Base-by-base conservation (phyloP, 1,140 invertebrate genomes). In the Hestina assimilis region DNA sequence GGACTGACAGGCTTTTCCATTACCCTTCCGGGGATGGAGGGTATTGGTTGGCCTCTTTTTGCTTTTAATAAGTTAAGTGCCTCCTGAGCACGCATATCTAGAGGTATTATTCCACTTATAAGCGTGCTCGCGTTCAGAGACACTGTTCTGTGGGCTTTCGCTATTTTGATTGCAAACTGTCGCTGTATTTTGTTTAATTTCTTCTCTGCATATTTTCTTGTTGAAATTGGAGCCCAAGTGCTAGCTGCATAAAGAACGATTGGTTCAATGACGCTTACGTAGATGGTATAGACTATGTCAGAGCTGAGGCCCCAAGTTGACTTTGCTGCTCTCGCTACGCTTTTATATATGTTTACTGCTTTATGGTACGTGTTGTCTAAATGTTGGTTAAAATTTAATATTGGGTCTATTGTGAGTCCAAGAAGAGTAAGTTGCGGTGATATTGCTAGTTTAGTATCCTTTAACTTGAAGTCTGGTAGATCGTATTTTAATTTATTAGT, bases 401-500 rank as follows among this genome's bases (percentile, higher is more conserved):
- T n/a, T n/a, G n/a, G n/a, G n/a, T n/a, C n/a, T n/a, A 35, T 24
- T 0, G 24, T 23, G 3, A 23, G 23, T 3, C 23, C 23, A 7
- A 23, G 23, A 4, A 23, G 23, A 3, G 3, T 3, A 7, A 23
- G 3, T 23, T 3, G 1, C 0, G 42, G 6, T 0, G 14, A 11
- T 0, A 26, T 21, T 3, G 0, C 1, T 1, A 40, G 12, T 1
- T 24, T 12, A 0, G 12, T 41, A 0, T 29, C 33, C 1, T 20
- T 19, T 20, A 58, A 17, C 0, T 8, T 15, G 0, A 51, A n/a
- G 0, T 24, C 1, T 8, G 46, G 46, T 7, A 4, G 24, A 23
- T 50, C 55, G 5, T 12, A 51, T 26, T 51, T 58, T 0, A 50
- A 11, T 5, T 43, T 50, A 1, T 14, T 21, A 3, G 55, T 58